Evolutionary conservation across 37 sponge, comb jelly and placozoan genomes (phyloP).

Genomic region (Bolinopsis microptera): DNA sequence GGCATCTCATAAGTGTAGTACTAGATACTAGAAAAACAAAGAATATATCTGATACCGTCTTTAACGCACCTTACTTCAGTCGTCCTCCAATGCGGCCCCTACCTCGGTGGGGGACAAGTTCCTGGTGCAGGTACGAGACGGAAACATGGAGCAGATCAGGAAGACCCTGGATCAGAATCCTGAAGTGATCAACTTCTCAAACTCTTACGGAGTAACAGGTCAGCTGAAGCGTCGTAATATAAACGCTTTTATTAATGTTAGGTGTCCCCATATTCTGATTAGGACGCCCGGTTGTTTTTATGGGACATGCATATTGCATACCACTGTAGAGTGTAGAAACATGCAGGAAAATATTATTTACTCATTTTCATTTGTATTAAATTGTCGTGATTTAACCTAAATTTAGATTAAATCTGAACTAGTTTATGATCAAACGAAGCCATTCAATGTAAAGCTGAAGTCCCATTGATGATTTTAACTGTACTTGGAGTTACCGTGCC

Average conservation of each 20-base stretch:
- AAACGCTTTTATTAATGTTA: too few relatives aligned
- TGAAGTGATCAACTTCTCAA: slow-evolving; percentile 56
- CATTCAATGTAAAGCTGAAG: neutral
- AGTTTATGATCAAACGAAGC: neutral
- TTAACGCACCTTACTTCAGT: too few relatives aligned
- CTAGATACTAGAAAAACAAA: too few relatives aligned
- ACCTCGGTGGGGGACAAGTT: slow-evolving; percentile 51
- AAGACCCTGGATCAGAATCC: slow-evolving; percentile 38
- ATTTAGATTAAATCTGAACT: neutral
- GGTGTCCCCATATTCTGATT: too few relatives aligned
- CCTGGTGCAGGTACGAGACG: slow-evolving; percentile 21
- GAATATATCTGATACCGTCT: too few relatives aligned
- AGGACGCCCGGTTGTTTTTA: too few relatives aligned
- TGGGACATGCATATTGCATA: too few relatives aligned
- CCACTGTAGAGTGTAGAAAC: too few relatives aligned
- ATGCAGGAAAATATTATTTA: too few relatives aligned
- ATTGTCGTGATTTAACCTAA: neutral
- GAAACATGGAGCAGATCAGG: slow-evolving; percentile 63
- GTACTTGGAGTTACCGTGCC: neutral
- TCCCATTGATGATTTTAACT: neutral
- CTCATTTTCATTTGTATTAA: too few relatives aligned
- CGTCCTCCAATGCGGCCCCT: neutral
- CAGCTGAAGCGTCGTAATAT: too few relatives aligned
- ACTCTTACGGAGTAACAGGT: slow-evolving; percentile 57
- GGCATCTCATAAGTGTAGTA: too few relatives aligned